Evolutionary conservation across 2,113 vertebrate species (phyloP).

Genomic region (Baryphthengus martii): DNA sequence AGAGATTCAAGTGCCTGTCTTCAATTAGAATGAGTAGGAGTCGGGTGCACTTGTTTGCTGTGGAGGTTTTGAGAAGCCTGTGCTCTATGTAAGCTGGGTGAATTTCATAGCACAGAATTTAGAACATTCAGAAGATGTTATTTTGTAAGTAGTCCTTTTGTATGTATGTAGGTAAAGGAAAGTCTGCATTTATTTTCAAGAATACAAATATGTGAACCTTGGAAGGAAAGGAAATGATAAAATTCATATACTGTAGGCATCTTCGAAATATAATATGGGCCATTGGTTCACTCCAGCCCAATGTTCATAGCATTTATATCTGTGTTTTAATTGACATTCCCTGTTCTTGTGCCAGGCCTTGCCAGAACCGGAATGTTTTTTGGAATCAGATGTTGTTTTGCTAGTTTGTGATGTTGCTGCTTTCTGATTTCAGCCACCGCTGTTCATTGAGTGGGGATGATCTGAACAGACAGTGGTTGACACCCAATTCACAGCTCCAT

Average conservation of each 20-base stretch:
- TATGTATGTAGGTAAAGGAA: neutral
- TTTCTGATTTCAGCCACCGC: slow-evolving; percentile 77
- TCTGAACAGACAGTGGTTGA: slow-evolving; percentile 89
- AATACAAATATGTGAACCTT: neutral
- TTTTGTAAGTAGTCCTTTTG: neutral
- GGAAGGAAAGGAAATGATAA: neutral
- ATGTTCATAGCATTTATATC: neutral
- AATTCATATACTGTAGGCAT: neutral
- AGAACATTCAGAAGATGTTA: neutral
- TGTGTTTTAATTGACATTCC: neutral
- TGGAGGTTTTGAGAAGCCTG: neutral
- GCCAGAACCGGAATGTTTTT: neutral
- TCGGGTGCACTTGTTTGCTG: neutral
- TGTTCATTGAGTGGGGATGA: slow-evolving; percentile 88
- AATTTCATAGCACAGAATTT: neutral
- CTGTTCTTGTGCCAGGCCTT: neutral
- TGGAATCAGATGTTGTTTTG: neutral
- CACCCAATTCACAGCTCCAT: slow-evolving; percentile 76
- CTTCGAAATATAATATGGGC: neutral
- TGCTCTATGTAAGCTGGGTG: neutral
- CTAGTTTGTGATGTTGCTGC: neutral
- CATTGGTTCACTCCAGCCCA: neutral
- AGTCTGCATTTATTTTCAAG: neutral
- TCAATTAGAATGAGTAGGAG: slow-evolving; percentile 14
- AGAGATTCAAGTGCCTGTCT: slow-evolving; percentile 13